phyloP scores from a whole-genome alignment of 2,113 vertebrate species.

The Chaetorhynchus papuensis region DNA sequence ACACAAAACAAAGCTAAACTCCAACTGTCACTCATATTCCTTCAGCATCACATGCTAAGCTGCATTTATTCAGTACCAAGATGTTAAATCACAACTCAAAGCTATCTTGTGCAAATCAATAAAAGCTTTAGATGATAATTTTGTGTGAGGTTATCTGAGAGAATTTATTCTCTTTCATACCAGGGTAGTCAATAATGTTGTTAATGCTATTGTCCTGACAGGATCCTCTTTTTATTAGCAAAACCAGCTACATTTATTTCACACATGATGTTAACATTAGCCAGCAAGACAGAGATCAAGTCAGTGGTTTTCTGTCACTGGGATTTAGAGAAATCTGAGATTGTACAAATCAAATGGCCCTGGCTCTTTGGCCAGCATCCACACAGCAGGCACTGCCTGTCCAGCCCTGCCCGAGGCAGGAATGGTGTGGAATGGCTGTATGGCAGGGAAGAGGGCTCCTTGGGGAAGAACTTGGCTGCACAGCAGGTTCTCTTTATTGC shows the following conservation, averaged over 20 bases:
- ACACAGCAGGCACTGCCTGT: background rate
- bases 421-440: background rate
- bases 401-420: background rate
- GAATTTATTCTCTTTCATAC: constrained; percentile 16
- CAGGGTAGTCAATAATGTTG: background rate
- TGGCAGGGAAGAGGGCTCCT: background rate
- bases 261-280: constrained; percentile 17
- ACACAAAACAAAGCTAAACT: background rate
- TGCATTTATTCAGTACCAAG: background rate
- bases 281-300: background rate
- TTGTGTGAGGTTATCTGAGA: background rate
- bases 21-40: background rate
- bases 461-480: background rate
- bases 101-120: constrained; percentile 34
- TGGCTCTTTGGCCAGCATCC: background rate
- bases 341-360: background rate
- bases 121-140: constrained; percentile 31
- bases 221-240: constrained; percentile 33
- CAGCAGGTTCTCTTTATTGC: background rate
- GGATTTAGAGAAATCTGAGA: background rate
- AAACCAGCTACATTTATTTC: constrained; percentile 8
- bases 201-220: background rate
- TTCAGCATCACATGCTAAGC: background rate
- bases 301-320: background rate
- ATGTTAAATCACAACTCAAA: constrained; percentile 13